Base-by-base conservation (phyloP, 2,113 vertebrate species). In the Haemorhous mexicanus region DNA sequence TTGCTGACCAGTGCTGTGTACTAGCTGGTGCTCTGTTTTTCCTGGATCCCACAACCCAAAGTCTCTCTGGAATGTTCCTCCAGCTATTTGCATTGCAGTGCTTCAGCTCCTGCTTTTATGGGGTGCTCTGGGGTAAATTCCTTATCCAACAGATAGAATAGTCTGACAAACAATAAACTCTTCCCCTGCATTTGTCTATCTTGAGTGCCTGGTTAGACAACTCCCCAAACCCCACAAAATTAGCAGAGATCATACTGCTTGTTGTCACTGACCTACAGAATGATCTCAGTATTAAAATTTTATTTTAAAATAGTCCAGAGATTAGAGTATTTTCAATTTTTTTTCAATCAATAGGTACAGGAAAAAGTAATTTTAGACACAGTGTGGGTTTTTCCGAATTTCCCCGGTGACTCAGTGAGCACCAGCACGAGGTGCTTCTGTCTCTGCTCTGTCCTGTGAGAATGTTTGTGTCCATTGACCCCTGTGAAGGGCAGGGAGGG, bases 51-150 rank as follows among this genome's bases (percentile, higher is more conserved):
- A 50, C 46, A 39, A 46, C 63, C 70, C 28, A 37, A 63, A 92
- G 62, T 87, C 75, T 76, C 89, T 90, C 74, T 89, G 80, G 84
- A 95, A 86, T 59, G 73, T 92, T 88, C 74, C 75, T 70, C 81
- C 3, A 28, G 74, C 92, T 64, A 35, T 92, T 85, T 80, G 68
- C 20, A 18, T 66, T 80, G 68, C 66, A 46, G 11, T 66, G 66
- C 81, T 93, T 80, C 53, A 66, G 53, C 67, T 88, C 70, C 79
- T 79, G 83, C 67, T 83, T 87, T 76, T 87, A 28, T 14, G 47
- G 59, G 49, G 44, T 46, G 6, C 83, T 84, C 68, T 80, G 55
- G 24, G 75, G 53, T 58, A 64, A 89, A 84, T 68, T 66, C 84
- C 66, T 84, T 37, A 18, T 56, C 69, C 47, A 41, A 49, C 56